Evolutionary conservation across 2,888 invertebrate species (phyloP), one percentile per base, ranked within the genome.

Genomic region (Oasisia sp.): DNA sequence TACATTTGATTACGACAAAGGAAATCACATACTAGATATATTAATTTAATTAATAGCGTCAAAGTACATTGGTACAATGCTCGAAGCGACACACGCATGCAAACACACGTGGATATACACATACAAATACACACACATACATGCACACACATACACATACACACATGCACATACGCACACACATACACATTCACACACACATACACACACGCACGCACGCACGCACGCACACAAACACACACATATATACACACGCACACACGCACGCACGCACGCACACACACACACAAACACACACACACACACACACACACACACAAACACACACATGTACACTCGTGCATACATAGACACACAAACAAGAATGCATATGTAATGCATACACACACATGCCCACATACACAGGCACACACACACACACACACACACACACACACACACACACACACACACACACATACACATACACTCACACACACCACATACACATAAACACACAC

Each of bases 241-340:
- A 89, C 89, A 89, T 11, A 89, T 11, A 89, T 32, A 89, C 32
- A 89, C 89, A 89, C 4, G 11, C 89, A 89, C 89, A 89, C 89
- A 89, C 89, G 5, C 32, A 32, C 89, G 11, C 32, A 89, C 89
- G 11, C 32, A 89, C 32, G 11, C 4, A 89, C 89, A 32, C 89
- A 89, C 89, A 89, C 89, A 32, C 32, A 8, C 32, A n/a, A 4
- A 32, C 11, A 32, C 32, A 89, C 89, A 89, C 89, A 8, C 32
- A 89, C 2, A 89, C 32, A 89, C 2, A 4, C 32, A 8, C 89
- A 89, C 8, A 32, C 89, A 32, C 9, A 5, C 5, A 2, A 32
- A 89, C 3, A 5, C 89, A 89, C 89, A 89, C 2, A 89, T 8
- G 14, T 8, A 89, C 3, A 2, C 2, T 12, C 32, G 8, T 9